Conservation (phyloP, 1,140 invertebrate species). For the Adoxophyes honmai region DNA sequence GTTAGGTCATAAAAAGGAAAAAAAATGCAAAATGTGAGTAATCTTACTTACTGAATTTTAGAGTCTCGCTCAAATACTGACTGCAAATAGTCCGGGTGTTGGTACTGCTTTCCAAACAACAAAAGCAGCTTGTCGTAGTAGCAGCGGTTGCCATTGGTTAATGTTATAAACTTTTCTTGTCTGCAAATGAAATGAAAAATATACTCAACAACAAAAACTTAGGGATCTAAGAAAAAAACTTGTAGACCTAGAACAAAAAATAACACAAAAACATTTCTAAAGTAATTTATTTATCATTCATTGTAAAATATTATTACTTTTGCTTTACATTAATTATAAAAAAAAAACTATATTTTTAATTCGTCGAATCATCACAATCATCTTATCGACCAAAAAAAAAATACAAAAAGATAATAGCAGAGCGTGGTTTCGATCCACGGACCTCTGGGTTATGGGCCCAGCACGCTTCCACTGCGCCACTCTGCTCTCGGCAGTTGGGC, state of each 20-base stretch:
- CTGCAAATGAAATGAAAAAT: conserved; percentile 38
- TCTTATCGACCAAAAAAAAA: too few relatives aligned
- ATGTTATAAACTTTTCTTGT: conserved; percentile 73
- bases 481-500: conserved; percentile 30
- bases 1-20: too few relatives aligned
- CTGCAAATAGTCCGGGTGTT: conserved; percentile 68
- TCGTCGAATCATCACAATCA: too few relatives aligned
- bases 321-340: too few relatives aligned
- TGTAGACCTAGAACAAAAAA: too few relatives aligned
- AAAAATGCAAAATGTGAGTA: background rate
- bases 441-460: conserved; percentile 21
- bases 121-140: conserved; percentile 80
- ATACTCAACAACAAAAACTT: background rate
- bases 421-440: conserved; percentile 19
- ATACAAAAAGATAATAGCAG: conserved; percentile 7
- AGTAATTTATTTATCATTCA: too few relatives aligned
- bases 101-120: conserved; percentile 79
- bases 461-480: conserved; percentile 25
- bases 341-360: too few relatives aligned
- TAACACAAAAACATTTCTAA: too few relatives aligned
- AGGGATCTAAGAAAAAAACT: too few relatives aligned
- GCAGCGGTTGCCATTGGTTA: conserved; percentile 69
- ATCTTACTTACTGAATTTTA: conserved; percentile 37
- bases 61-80: conserved; percentile 41
- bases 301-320: too few relatives aligned